Percentiles rank a stretch among this genome's conserved stretches.
phyloP scores from a whole-genome alignment of 2,113 vertebrate species.

The Hemicordylus capensis region DNA sequence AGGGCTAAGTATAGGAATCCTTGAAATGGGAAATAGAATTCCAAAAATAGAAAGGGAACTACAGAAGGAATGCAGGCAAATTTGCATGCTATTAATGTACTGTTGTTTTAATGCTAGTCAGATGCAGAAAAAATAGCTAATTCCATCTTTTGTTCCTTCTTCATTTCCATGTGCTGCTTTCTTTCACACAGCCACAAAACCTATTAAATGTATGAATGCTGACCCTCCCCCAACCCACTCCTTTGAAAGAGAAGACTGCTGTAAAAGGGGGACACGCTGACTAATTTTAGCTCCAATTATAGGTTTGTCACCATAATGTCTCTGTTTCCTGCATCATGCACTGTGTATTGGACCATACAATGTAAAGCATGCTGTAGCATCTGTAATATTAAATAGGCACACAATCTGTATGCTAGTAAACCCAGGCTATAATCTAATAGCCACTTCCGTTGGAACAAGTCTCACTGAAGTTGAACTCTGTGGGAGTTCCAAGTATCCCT shows the following conservation, averaged over 20 bases:
- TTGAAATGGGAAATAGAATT: not conserved
- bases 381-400: not conserved
- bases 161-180: not conserved
- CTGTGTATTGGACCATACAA: not conserved
- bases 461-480: too few species aligned
- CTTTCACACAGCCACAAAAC: not conserved
- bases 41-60: not conserved
- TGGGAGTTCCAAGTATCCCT: too few species aligned
- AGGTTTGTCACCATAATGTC: not conserved
- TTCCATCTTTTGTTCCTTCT: conserved; percentile 4
- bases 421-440: too few species aligned
- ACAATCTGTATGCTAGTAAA: not conserved
- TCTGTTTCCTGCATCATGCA: not conserved
- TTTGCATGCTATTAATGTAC: not conserved
- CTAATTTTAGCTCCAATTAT: conserved; percentile 8
- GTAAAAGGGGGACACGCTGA: not conserved
- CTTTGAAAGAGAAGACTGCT: not conserved
- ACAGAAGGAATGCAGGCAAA: not conserved
- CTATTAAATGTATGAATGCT: not conserved
- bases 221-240: too few species aligned
- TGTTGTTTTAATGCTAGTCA: not conserved
- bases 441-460: too few species aligned
- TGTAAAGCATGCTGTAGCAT: not conserved
- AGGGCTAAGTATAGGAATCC: fast-evolving
- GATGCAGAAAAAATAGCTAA: not conserved